A percentile compares a stretch with the other conserved stretches of the same genome.
These are phyloP conservation scores for Seriola dumerili DNA, from an alignment of 2,113 vertebrate genomes.

Conservation along the genomic window DNA sequence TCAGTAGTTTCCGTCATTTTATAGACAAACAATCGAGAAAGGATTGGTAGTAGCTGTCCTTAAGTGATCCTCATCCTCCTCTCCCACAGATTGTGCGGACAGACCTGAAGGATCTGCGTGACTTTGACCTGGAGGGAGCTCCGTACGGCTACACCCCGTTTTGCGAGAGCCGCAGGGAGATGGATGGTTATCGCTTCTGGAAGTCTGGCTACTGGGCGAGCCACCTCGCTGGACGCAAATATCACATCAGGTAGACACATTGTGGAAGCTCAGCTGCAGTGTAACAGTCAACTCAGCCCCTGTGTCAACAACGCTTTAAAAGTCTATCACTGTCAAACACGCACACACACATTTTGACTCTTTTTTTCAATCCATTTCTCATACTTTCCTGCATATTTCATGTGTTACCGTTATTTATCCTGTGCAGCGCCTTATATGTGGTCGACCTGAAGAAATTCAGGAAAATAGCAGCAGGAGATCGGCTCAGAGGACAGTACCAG, in stretches of 20 bases:
- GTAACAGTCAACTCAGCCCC: not conserved
- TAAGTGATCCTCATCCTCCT: not conserved
- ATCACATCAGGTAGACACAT: constrained; percentile 93
- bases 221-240: constrained; percentile 95
- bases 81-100: constrained; percentile 92
- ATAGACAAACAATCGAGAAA: not conserved
- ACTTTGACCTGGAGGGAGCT: constrained; percentile 95
- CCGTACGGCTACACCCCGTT: constrained; percentile 98
- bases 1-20: not conserved
- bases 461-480: constrained; percentile 97
- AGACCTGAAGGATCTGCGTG: constrained; percentile 94
- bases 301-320: not conserved
- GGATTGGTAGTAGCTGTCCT: not conserved
- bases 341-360: too few relatives aligned
- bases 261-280: not conserved
- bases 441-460: constrained; percentile 98
- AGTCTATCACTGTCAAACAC: not conserved
- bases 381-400: not conserved
- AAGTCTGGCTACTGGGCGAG: constrained; percentile 98
- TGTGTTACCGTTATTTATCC: rapidly evolving
- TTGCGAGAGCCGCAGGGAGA: constrained; percentile 96
- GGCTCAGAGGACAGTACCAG: constrained; percentile 96
- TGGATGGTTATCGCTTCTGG: constrained; percentile 99
- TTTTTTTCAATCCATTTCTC: not conserved
- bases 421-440: constrained; percentile 92